A percentile compares a stretch with the other conserved stretches of the same genome.
Evolutionary conservation across 2,797 vertebrate genomes (phyloP).

Genomic region (Urophycis tenuis): DNA sequence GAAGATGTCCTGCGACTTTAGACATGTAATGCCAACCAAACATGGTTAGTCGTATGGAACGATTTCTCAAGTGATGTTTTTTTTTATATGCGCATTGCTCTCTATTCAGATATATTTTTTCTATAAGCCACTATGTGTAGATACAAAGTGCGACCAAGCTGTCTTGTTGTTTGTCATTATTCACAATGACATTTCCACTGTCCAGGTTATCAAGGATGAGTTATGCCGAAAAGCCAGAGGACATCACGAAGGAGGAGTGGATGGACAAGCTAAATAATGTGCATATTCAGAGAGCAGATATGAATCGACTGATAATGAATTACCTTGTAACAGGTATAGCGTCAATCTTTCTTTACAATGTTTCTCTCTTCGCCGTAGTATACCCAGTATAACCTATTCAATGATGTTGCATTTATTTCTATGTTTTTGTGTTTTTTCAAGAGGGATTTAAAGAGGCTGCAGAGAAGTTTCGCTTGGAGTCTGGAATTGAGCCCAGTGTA

Average conservation of each 20-base stretch:
- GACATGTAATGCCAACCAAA: not conserved
- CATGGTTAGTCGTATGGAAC: not conserved
- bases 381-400: not conserved
- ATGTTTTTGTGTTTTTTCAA: constrained; percentile 42
- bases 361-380: not conserved
- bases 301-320: constrained; percentile 99
- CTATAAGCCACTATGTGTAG: constrained; percentile 37
- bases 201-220: constrained; percentile 82
- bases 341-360: not conserved
- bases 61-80: not conserved
- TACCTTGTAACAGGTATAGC: constrained; percentile 93
- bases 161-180: constrained; percentile 48
- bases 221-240: constrained; percentile 92
- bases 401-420: not conserved
- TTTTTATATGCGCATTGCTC: not conserved
- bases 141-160: constrained; percentile 49
- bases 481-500: constrained; percentile 93
- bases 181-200: constrained; percentile 14
- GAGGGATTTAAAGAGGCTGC: constrained; percentile 98
- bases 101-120: not conserved
- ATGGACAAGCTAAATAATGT: constrained; percentile 96
- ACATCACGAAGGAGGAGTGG: constrained; percentile 96
- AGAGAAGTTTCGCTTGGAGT: constrained; percentile 96
- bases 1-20: not conserved
- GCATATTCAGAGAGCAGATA: constrained; percentile 94